phyloP scores from a whole-genome alignment of 2,888 invertebrate genomes.

The Trileptium ribeirensis region DNA sequence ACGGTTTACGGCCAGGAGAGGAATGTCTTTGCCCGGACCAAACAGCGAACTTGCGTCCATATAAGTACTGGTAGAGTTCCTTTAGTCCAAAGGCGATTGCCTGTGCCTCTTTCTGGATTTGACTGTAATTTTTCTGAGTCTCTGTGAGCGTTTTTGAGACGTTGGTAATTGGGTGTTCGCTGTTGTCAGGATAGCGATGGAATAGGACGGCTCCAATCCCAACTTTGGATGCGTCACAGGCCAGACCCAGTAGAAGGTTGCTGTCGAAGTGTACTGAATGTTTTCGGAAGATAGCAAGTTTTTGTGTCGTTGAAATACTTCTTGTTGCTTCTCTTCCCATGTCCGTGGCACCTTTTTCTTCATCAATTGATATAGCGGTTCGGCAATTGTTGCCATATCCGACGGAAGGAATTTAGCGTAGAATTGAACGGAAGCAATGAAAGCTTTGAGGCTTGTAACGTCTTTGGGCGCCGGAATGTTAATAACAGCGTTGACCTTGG shows the following conservation, averaged over 20 bases:
- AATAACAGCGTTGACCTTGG: too few relatives aligned
- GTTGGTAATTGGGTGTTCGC: constrained; percentile 16
- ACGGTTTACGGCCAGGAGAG: constrained; percentile 26
- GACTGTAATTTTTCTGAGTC: constrained; percentile 1
- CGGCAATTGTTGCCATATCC: too few relatives aligned
- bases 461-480: too few relatives aligned
- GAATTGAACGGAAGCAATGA: too few relatives aligned
- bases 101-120: neutral
- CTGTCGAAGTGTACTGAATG: constrained; percentile 10
- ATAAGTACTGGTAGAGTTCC: neutral
- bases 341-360: too few relatives aligned
- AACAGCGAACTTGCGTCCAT: constrained; percentile 2
- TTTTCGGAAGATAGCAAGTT: too few relatives aligned
- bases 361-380: too few relatives aligned
- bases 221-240: neutral
- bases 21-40: constrained; percentile 23
- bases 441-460: too few relatives aligned
- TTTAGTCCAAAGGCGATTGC: neutral
- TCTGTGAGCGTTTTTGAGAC: constrained; percentile 8
- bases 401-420: too few relatives aligned
- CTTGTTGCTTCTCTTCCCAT: too few relatives aligned
- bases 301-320: too few relatives aligned
- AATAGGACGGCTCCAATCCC: neutral
- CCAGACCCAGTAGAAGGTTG: neutral
- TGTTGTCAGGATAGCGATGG: constrained; percentile 4